These are phyloP conservation scores for Busseola fusca DNA, from an alignment of 2,888 invertebrate genomes.

Conservation along the genomic window DNA sequence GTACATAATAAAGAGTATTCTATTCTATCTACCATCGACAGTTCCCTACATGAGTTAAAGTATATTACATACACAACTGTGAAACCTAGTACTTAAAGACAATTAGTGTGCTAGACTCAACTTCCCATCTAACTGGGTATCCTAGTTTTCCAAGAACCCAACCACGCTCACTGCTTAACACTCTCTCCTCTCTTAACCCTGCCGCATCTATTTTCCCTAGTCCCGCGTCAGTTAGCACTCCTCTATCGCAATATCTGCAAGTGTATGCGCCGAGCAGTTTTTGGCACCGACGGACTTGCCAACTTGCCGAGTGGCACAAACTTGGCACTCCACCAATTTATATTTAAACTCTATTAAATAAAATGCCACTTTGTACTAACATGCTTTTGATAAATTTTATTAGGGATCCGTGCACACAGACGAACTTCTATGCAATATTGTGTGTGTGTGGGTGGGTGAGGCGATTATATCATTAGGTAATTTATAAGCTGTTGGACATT, in stretches of 20 bases:
- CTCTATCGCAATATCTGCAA: conserved; percentile 74
- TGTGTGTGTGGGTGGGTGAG: neutral
- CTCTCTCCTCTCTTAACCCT: neutral
- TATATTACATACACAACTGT: neutral
- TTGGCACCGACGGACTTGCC: conserved; percentile 72
- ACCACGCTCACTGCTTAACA: conserved; percentile 7
- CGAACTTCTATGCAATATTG: neutral
- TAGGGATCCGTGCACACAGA: conserved; percentile 41
- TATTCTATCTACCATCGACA: neutral
- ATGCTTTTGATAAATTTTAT: conserved; percentile 68
- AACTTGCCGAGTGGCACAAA: conserved; percentile 59
- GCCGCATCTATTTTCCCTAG: conserved; percentile 51
- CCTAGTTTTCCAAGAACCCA: neutral
- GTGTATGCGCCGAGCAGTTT: conserved; percentile 67
- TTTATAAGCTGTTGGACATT: neutral
- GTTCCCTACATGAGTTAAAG: neutral
- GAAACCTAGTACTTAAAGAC: neutral
- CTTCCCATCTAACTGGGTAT: neutral
- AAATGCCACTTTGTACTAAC: conserved; percentile 71
- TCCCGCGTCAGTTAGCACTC: conserved; percentile 46
- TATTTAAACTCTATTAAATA: conserved; percentile 77
- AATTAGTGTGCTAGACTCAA: neutral
- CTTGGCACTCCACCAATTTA: conserved; percentile 75
- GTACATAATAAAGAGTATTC: too few relatives aligned
- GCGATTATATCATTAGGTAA: neutral